A percentile compares a stretch with the other conserved stretches of the same genome.
These are phyloP conservation scores for Rhea pennata DNA, from an alignment of 2,113 vertebrate species.

Conservation along the genomic window DNA sequence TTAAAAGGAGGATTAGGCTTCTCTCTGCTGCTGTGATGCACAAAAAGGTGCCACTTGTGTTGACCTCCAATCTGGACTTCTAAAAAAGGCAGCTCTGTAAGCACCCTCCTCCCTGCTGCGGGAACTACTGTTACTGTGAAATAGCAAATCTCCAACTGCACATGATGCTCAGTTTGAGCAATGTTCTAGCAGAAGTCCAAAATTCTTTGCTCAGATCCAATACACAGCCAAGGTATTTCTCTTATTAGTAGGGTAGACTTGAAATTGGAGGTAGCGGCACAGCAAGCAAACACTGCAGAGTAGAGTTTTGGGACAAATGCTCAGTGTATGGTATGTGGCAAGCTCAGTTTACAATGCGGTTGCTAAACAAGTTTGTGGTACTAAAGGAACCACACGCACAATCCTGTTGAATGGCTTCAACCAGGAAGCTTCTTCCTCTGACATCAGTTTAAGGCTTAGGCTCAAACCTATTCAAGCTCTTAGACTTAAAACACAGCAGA, in stretches of 20 bases:
- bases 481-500: background rate
- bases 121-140: background rate
- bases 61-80: background rate
- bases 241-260: background rate
- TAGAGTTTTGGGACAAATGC: accelerated
- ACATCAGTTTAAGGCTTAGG: background rate
- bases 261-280: background rate
- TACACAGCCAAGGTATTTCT: background rate
- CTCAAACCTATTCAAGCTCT: background rate
- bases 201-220: background rate
- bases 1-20: background rate
- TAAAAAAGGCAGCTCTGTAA: background rate
- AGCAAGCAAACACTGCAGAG: accelerated
- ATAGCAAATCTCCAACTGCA: background rate
- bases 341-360: background rate
- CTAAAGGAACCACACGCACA: background rate
- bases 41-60: background rate
- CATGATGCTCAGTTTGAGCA: background rate
- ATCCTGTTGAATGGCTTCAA: background rate
- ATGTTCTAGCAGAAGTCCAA: background rate
- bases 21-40: background rate
- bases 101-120: background rate
- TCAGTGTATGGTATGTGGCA: background rate
- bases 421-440: background rate
- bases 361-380: background rate